Conservation (phyloP, 2,888 invertebrate species). For the Chelonus formosanus region DNA sequence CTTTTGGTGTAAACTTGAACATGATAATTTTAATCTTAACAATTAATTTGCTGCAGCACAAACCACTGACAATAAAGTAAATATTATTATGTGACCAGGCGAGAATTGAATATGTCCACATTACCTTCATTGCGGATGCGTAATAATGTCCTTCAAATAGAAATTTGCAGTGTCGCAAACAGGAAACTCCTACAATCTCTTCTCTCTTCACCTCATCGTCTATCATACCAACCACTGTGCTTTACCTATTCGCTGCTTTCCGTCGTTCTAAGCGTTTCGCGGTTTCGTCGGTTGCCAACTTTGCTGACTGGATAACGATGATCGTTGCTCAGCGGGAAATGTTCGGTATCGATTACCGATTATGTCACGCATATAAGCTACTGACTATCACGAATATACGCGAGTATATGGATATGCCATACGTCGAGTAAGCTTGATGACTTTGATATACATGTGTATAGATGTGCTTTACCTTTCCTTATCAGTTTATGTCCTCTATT, state of each 20-base stretch:
- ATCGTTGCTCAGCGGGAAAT: conserved; percentile 32
- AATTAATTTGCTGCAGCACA: neutral
- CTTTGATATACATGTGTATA: neutral
- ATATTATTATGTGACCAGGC: conserved; percentile 9
- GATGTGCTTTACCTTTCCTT: conserved; percentile 12
- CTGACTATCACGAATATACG: neutral
- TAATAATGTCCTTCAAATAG: conserved; percentile 16
- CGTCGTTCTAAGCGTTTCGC: conserved; percentile 22
- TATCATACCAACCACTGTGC: conserved; percentile 21
- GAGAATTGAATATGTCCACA: conserved; percentile 14
- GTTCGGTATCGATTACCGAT: conserved; percentile 33
- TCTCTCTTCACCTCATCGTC: conserved; percentile 9
- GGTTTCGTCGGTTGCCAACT: conserved; percentile 32
- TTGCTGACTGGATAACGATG: conserved; percentile 29
- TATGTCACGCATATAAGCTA: conserved; percentile 15
- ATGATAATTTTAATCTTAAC: too few species aligned
- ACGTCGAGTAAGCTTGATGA: conserved; percentile 8
- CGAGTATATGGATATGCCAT: neutral
- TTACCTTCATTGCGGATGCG: conserved; percentile 4
- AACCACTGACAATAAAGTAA: conserved; percentile 19
- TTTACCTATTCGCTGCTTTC: conserved; percentile 11
- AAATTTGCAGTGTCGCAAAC: conserved; percentile 15
- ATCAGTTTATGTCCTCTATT: conserved; percentile 1
- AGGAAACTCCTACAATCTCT: conserved; percentile 8
- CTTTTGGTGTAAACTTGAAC: too few species aligned